Conservation (phyloP, 2,113 vertebrate genomes). For the Periophthalmodon schlosseri region DNA sequence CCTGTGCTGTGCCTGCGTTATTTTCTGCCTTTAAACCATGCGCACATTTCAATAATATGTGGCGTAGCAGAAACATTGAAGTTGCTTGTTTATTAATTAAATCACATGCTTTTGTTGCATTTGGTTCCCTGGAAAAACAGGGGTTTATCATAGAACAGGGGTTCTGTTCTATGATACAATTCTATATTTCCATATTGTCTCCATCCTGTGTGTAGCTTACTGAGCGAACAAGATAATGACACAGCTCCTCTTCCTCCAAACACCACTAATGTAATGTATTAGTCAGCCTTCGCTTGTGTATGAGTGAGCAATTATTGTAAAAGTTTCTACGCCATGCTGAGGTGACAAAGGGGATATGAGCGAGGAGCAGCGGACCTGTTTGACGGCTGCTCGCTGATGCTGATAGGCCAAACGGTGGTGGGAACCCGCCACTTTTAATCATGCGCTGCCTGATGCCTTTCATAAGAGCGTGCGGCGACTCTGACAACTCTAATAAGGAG, state of each 20-base stretch:
- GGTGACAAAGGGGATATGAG: constrained; percentile 78
- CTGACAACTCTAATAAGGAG: constrained; percentile 90
- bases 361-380: constrained; percentile 70
- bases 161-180: constrained; percentile 45
- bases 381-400: constrained; percentile 77
- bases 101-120: constrained; percentile 9
- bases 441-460: constrained; percentile 86
- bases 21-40: too few relatives aligned
- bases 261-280: constrained; percentile 81
- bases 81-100: background rate
- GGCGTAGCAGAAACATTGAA: too few relatives aligned
- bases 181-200: constrained; percentile 55
- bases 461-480: constrained; percentile 86
- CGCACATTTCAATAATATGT: too few relatives aligned
- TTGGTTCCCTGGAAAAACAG: background rate
- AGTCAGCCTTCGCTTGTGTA: constrained; percentile 74
- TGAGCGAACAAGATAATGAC: constrained; percentile 39
- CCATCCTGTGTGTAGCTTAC: constrained; percentile 37
- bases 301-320: constrained; percentile 81
- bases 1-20: too few relatives aligned
- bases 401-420: constrained; percentile 82
- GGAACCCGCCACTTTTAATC: constrained; percentile 82
- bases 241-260: constrained; percentile 54
- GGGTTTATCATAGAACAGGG: too few relatives aligned
- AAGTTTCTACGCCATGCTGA: constrained; percentile 71